Base-by-base conservation (phyloP, 1,140 invertebrate genomes). In the Macrobrachium rosenbergii region DNA sequence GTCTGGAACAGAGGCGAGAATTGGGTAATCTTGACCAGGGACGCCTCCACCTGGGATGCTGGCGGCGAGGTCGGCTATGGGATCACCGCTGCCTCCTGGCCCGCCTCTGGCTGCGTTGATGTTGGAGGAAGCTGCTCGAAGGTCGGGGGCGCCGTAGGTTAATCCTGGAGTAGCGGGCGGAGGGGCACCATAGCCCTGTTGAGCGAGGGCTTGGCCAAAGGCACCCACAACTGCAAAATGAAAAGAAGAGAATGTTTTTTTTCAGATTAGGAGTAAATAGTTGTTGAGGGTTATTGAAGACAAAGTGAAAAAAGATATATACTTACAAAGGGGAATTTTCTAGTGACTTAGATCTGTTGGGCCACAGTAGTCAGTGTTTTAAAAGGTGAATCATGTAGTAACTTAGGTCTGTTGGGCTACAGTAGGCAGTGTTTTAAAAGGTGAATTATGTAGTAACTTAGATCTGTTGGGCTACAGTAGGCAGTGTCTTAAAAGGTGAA, bases 11-110 rank as follows among this genome's bases (percentile, higher is more conserved):
- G 80, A 87, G 12, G 85, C 88, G 75, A 87, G 92, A 80, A 91
- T 91, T n/a, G 93, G 92, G 88, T 92, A 93, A 88, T 93, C 93
- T 17, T 88, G 86, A 63, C 92, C 93, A 21, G 92, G 91, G 28
- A 90, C 90, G 52, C 92, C 93, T 21, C 83, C 83, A 17, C 83
- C 83, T 21, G 91, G 92, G 77, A 92, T 83, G 62, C 67, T 83
- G 62, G 62, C 82, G 19, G 82, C 82, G 62, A 83, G 82, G 11
- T 83, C 82, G 14, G 62, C 82, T 60, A 83, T 21, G 8, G 67
- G 28, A 6, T 69, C 67, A 23, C 67, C 67, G 67, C 28, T 23
- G 28, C 67, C 67, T 10, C 67, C 67, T 52, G 52, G 8, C 0
- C 52, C 52, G 7, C 52, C 52, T 8, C 52, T 52, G 7, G 52